Evolutionary conservation across 2,888 invertebrate species (phyloP).

Genomic region (Salpingus planirostris): DNA sequence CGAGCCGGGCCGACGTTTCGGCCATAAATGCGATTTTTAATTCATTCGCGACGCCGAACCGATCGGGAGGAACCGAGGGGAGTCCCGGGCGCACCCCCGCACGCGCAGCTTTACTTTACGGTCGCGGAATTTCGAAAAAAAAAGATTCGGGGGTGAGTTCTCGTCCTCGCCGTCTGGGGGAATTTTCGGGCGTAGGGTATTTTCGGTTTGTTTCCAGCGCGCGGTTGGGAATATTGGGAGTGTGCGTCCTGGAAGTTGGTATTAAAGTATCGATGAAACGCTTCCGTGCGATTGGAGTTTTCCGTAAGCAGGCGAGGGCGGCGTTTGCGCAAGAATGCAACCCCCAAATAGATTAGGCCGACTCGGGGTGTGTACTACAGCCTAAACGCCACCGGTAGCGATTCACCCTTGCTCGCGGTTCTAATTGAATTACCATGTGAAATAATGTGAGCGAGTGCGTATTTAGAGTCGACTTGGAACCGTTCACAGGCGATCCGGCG

Average conservation of each 20-base stretch:
- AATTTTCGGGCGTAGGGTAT: no score
- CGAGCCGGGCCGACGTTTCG: conserved; percentile 7
- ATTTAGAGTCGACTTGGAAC: no score
- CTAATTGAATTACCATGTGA: conserved; percentile 30
- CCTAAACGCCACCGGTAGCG: conserved; percentile 31
- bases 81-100: no score
- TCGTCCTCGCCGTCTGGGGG: no score
- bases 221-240: background rate
- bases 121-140: no score
- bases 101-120: no score
- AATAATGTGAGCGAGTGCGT: conserved; percentile 5
- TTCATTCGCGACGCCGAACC: no score
- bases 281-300: conserved; percentile 14
- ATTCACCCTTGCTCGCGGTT: conserved; percentile 23
- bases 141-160: no score
- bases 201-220: no score
- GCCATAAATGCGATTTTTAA: conserved; percentile 5
- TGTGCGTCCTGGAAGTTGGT: background rate
- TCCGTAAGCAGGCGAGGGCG: conserved; percentile 20
- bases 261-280: conserved; percentile 10
- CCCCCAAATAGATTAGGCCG: conserved; percentile 36
- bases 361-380: conserved; percentile 42
- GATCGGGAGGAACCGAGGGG: no score
- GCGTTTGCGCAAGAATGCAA: conserved; percentile 35
- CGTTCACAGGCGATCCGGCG: no score